Base-by-base conservation (phyloP, 2,797 vertebrate species). In the Diceros bicornis region DNA sequence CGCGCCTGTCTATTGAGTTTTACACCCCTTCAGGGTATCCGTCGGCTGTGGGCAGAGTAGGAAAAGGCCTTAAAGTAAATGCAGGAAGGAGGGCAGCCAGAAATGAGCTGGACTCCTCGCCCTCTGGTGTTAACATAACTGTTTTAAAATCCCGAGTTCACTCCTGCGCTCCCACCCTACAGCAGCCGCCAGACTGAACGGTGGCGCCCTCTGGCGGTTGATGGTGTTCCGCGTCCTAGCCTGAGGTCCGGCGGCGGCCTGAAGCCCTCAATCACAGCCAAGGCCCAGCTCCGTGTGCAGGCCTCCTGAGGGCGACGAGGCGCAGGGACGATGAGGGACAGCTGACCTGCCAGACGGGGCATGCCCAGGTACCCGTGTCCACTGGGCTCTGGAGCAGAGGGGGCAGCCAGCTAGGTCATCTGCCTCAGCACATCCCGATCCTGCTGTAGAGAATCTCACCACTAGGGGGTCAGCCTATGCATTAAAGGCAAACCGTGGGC, bases 11-110 rank as follows among this genome's bases (percentile, higher is more conserved):
- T 92, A n/a, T 90, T 82, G 92, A 97, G 87, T 89, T 96, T 97
- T 95, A 97, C 47, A 55, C 72, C 64, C 68, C 90, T 96, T 96
- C 78, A 29, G 97, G 92, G 88, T 71, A 59, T 94, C 95, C 2
- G 0, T 37, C 3, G 25, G 16, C 82, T 72, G 52, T 50, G 78
- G 82, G 55, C 77, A 89, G 81, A 75, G 81, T 16, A 25, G n/a
- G 52, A 50, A 88, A 92, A 81, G 50, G 37, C 77, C 90, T 77
- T 64, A 71, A 71, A 41, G 88, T 91, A 89, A 91, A 71, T 47
- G 32, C 55, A 79, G 66, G 66, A 88, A 64, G 71, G 62, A 89
- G 91, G 18, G 69, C 23, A 21, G 55, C 29, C 27, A 71, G 92
- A 96, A 86, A 93, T 47, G 71, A n/a, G 44, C 7, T 27, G 62